These are phyloP conservation scores for Oenanthe oenanthe DNA, from an alignment of 2,113 vertebrate species.

Conservation along the genomic window DNA sequence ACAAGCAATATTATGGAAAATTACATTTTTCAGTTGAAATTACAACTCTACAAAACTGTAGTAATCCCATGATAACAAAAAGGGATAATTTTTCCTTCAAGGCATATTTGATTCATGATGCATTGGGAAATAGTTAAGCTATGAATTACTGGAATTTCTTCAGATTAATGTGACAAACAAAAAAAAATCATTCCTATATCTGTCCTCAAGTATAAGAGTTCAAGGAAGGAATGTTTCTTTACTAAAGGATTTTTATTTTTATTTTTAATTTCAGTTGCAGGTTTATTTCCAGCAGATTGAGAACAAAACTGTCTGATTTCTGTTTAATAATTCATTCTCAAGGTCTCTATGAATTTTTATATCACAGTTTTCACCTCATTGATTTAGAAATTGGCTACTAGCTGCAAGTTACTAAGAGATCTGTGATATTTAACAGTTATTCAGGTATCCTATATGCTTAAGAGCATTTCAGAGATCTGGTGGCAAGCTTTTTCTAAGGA, in stretches of 20 bases:
- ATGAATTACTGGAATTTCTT: not conserved
- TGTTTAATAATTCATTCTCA: not conserved
- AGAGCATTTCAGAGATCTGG: not conserved
- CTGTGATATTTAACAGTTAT: not conserved
- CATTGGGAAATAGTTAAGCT: slow-evolving; percentile 7
- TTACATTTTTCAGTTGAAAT: slow-evolving; percentile 20
- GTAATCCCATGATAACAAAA: not conserved
- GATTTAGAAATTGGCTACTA: not conserved
- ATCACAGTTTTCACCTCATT: not conserved
- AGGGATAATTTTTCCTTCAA: not conserved
- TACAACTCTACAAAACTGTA: slow-evolving; percentile 5
- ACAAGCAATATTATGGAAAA: slow-evolving; percentile 17
- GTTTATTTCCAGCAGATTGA: not conserved
- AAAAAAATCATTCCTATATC: not conserved
- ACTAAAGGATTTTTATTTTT: not conserved
- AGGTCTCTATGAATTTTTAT: not conserved
- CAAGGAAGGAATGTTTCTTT: not conserved
- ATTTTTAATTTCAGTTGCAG: not conserved
- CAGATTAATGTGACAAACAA: not conserved
- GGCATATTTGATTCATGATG: not conserved
- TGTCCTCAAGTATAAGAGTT: not conserved
- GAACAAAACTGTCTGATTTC: not conserved
- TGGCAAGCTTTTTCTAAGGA: not conserved
- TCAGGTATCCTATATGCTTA: not conserved
- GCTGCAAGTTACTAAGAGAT: not conserved